phyloP scores from a whole-genome alignment of 2,888 invertebrate species.

The Atrina japonica region DNA sequence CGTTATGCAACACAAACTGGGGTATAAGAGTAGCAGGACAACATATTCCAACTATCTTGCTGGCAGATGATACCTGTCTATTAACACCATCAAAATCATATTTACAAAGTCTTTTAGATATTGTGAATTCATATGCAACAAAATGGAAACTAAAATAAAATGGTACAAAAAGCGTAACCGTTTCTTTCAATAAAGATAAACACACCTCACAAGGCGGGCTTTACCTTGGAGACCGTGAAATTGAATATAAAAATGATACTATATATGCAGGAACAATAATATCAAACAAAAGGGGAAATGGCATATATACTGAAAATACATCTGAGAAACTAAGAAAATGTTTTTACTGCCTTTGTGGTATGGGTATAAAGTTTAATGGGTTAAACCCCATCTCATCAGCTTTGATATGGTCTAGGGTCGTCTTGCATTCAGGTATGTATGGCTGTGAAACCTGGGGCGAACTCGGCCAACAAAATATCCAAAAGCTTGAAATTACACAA shows the following conservation, averaged over 20 bases:
- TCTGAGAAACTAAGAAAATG: neutral
- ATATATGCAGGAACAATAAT: conserved; percentile 6
- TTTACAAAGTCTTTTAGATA: neutral
- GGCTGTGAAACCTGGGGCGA: conserved; percentile 1
- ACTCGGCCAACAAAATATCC: neutral
- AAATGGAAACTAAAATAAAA: conserved; percentile 26
- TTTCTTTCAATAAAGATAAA: neutral
- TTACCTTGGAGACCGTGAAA: neutral
- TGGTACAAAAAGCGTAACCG: conserved; percentile 3
- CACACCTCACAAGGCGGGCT: neutral
- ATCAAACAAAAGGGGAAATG: neutral
- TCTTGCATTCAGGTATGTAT: neutral
- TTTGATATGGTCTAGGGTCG: neutral
- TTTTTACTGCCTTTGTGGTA: conserved; percentile 3
- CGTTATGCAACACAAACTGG: conserved; percentile 3
- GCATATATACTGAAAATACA: neutral
- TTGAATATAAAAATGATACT: neutral
- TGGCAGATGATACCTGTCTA: conserved; percentile 21
- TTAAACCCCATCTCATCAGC: neutral
- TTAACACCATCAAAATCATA: neutral
- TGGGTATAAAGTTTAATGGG: neutral
- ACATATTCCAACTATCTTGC: neutral
- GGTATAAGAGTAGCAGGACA: neutral
- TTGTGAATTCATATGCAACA: conserved; percentile 4
- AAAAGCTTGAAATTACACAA: conserved; percentile 7